Conservation (phyloP, 2,113 vertebrate species). For the Rhabdomys dilectus region DNA sequence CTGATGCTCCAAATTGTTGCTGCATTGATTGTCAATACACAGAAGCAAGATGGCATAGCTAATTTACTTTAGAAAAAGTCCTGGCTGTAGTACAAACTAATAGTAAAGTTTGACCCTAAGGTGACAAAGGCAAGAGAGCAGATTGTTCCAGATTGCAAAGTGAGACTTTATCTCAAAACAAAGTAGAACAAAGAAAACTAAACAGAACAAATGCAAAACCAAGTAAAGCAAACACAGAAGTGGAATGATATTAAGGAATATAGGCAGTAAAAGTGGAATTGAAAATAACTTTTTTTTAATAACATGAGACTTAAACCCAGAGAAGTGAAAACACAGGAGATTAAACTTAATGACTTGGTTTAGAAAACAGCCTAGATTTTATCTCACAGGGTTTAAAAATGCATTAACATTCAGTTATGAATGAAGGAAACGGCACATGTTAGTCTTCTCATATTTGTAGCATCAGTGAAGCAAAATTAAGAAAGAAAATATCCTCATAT, state of each 20-base stretch:
- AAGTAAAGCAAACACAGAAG: not conserved
- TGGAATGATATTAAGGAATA: not conserved
- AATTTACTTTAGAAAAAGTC: not conserved
- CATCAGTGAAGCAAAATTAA: not conserved
- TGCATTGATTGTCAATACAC: not conserved
- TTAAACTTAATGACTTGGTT: not conserved
- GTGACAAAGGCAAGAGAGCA: not conserved
- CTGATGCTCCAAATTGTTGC: not conserved
- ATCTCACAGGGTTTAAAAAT: not conserved
- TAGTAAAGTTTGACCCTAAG: not conserved
- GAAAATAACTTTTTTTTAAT: not conserved
- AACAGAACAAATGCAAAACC: not conserved
- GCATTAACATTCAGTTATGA: not conserved
- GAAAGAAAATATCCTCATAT: not conserved
- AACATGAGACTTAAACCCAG: not conserved
- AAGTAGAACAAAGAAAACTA: not conserved
- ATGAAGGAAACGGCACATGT: not conserved
- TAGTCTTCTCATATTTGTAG: not conserved
- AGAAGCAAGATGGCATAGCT: not conserved
- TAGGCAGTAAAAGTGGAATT: not conserved
- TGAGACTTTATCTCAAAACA: not conserved
- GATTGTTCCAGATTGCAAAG: not conserved
- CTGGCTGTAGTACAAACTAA: not conserved
- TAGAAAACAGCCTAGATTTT: not conserved
- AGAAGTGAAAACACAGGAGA: not conserved